Conservation (phyloP, 2,113 vertebrate species). For the Rhizomys pruinosus region DNA sequence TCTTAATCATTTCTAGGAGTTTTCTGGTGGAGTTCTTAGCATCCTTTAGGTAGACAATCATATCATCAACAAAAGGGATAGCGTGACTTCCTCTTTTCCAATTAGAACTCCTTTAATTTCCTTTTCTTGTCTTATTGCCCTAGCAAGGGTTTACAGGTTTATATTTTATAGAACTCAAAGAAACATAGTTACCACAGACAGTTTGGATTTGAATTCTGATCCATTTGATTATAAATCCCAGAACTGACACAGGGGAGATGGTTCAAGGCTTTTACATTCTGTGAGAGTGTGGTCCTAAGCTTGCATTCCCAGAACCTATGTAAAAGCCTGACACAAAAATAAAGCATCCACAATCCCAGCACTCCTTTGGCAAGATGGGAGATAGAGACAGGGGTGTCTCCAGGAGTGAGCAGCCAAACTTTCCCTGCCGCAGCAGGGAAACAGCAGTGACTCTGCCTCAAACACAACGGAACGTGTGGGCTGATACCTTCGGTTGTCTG, state of each 20-base stretch:
- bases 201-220: neutral
- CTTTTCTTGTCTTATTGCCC: too few species aligned
- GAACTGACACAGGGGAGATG: neutral
- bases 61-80: too few species aligned
- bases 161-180: neutral
- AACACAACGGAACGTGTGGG: neutral
- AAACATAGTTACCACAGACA: neutral
- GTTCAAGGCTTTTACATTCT: neutral
- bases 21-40: too few species aligned
- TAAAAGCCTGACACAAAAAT: neutral
- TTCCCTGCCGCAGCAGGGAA: neutral
- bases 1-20: too few species aligned
- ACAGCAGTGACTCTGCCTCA: neutral
- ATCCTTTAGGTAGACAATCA: too few species aligned
- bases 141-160: conserved; percentile 2
- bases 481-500: neutral
- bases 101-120: too few species aligned
- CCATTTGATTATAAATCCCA: neutral
- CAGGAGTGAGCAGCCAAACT: neutral
- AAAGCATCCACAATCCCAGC: neutral
- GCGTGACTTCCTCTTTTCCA: too few species aligned
- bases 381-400: neutral
- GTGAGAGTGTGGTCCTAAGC: neutral
- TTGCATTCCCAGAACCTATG: neutral
- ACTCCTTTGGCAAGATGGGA: neutral